A percentile compares a stretch with the other conserved stretches of the same genome.
Conservation (phyloP, 2,888 invertebrate genomes). For the Drosophila eohydei region DNA sequence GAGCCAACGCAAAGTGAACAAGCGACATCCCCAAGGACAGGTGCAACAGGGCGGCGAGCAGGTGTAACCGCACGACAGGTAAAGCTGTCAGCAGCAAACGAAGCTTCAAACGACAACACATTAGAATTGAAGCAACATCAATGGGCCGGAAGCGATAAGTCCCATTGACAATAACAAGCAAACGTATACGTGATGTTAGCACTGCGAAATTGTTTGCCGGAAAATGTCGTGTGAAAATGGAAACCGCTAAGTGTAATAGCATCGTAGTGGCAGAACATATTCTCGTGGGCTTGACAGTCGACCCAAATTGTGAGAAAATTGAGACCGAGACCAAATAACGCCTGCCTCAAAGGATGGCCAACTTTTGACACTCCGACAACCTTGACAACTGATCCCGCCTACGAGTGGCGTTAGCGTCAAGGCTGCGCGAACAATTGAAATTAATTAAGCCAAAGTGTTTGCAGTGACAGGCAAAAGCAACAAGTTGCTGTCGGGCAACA, state of each 20-base stretch:
- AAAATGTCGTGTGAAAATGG: conserved; percentile 34
- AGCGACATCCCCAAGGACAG: conserved; percentile 14
- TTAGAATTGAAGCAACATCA: conserved; percentile 15
- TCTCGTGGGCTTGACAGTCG: conserved; percentile 1
- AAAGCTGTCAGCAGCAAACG: conserved; percentile 46
- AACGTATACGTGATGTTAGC: conserved; percentile 7
- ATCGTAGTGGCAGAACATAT: conserved; percentile 7
- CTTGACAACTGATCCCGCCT: conserved; percentile 9
- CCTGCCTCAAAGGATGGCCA: background rate
- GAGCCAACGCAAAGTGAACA: conserved; percentile 2
- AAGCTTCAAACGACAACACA: conserved; percentile 27
- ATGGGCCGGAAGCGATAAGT: conserved; percentile 23
- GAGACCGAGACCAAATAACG: conserved; percentile 2
- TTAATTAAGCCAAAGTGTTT: conserved; percentile 67
- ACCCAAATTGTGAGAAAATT: conserved; percentile 18
- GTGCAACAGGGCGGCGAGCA: background rate
- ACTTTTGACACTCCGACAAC: conserved; percentile 2
- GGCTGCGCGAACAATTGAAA: conserved; percentile 53
- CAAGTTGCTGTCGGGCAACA: conserved; percentile 45
- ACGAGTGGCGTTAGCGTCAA: conserved; percentile 21
- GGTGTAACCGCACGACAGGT: conserved; percentile 46
- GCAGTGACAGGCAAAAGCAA: conserved; percentile 49
- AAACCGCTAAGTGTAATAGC: conserved; percentile 57
- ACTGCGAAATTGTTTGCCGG: conserved; percentile 12
- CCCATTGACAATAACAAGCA: conserved; percentile 33